These are phyloP conservation scores for Parnassius glacialis DNA, from an alignment of 2,888 invertebrate species.

Conservation along the genomic window DNA sequence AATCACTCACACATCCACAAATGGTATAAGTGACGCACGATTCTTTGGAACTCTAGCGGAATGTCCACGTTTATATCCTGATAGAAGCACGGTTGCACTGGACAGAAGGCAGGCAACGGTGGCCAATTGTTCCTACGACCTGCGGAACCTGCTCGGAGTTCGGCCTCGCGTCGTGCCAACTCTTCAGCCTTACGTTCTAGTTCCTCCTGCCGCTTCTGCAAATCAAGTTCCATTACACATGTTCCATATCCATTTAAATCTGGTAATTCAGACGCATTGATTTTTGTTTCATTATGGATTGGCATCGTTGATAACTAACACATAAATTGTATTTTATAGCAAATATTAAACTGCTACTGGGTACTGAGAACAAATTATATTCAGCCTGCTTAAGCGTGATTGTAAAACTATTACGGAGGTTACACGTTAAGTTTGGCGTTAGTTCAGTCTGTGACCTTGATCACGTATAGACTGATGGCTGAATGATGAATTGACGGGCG, in stretches of 20 bases:
- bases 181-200: conserved; percentile 95
- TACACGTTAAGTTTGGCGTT: too few species aligned
- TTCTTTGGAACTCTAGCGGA: conserved; percentile 97
- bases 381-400: too few species aligned
- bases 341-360: too few species aligned
- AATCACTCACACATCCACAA: conserved; percentile 96
- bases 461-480: too few species aligned
- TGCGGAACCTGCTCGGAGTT: conserved; percentile 84
- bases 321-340: too few species aligned
- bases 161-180: conserved; percentile 92
- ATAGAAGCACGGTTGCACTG: conserved; percentile 98
- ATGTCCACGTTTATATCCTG: conserved; percentile 99
- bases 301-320: conserved; percentile 5
- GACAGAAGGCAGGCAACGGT: conserved; percentile 95
- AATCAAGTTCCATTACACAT: conserved; percentile 31
- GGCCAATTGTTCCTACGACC: conserved; percentile 98
- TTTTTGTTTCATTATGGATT: not conserved
- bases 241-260: conserved; percentile 10
- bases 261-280: not conserved
- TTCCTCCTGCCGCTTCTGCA: conserved; percentile 92
- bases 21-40: conserved; percentile 96
- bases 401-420: too few species aligned
- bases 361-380: too few species aligned
- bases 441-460: too few species aligned
- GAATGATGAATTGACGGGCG: too few species aligned